phyloP scores from a whole-genome alignment of 2,888 invertebrate genomes.

The Metallyticus violacea region DNA sequence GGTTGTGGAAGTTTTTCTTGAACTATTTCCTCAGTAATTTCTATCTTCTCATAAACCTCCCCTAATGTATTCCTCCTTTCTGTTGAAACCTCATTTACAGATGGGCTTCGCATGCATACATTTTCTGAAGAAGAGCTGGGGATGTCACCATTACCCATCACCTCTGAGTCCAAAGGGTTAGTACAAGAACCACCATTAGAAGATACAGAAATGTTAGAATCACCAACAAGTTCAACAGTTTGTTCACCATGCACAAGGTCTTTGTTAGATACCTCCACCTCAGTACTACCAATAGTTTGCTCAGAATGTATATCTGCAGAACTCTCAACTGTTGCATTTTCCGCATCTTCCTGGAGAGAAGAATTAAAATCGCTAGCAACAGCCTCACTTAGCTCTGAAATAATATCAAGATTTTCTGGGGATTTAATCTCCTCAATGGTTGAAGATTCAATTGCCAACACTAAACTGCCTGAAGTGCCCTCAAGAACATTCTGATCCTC shows the following conservation, averaged over 20 bases:
- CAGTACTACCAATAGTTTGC: neutral
- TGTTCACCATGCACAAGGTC: neutral
- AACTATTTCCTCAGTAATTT: slow-evolving; percentile 40
- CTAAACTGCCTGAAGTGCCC: neutral
- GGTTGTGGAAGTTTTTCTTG: slow-evolving; percentile 36
- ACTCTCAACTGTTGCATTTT: neutral
- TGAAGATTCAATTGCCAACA: neutral
- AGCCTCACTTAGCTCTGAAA: neutral
- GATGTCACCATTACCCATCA: neutral
- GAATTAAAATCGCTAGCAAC: neutral
- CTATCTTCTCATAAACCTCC: slow-evolving; percentile 45
- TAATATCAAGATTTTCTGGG: neutral
- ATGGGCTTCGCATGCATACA: neutral
- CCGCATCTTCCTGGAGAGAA: neutral
- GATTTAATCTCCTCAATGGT: neutral
- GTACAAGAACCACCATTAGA: neutral
- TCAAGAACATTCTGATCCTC: neutral
- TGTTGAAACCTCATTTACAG: neutral
- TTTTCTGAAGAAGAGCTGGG: neutral
- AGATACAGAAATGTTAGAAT: neutral
- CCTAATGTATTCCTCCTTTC: slow-evolving; percentile 42
- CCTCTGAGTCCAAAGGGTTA: neutral
- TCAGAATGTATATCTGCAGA: neutral
- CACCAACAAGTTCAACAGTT: neutral
- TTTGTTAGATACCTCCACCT: neutral